Conservation (phyloP, 2,797 vertebrate genomes). For the Tinamus major region DNA sequence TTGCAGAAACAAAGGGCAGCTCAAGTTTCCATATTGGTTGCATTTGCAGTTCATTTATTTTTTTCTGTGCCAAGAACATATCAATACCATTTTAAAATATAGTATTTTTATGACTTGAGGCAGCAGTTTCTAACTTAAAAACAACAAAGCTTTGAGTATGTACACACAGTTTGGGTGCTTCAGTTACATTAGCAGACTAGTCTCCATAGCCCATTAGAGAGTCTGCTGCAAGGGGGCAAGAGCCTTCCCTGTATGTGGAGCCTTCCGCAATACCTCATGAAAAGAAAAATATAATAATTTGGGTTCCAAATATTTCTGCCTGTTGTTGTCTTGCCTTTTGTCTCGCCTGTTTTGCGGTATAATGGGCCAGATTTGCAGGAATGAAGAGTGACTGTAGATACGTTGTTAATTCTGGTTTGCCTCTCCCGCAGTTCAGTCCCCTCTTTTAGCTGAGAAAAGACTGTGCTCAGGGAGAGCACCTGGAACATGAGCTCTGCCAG, state of each 20-base stretch:
- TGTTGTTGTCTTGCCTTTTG: constrained; percentile 46
- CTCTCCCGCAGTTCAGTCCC: neutral
- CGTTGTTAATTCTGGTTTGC: neutral
- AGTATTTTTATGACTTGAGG: constrained; percentile 33
- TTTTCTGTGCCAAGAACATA: constrained; percentile 48
- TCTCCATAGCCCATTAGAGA: neutral
- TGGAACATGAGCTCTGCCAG: constrained; percentile 31
- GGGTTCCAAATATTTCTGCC: constrained; percentile 28
- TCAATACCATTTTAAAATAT: constrained; percentile 44
- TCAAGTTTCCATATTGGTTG: constrained; percentile 44
- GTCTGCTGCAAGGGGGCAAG: neutral
- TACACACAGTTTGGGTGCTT: neutral
- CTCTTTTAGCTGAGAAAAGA: neutral
- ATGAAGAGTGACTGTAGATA: neutral
- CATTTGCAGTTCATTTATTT: constrained; percentile 39
- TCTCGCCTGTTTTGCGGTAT: constrained; percentile 51
- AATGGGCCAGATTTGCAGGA: neutral
- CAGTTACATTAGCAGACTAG: neutral
- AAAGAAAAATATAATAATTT: constrained; percentile 10
- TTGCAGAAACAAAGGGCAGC: constrained; percentile 46
- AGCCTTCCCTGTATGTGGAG: neutral
- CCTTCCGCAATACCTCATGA: constrained; percentile 14
- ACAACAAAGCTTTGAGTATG: constrained; percentile 9
- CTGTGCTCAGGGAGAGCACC: neutral
- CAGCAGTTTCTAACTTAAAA: constrained; percentile 45